Base-by-base conservation (phyloP, 2,797 vertebrate species). In the Sphaeramia orbicularis region DNA sequence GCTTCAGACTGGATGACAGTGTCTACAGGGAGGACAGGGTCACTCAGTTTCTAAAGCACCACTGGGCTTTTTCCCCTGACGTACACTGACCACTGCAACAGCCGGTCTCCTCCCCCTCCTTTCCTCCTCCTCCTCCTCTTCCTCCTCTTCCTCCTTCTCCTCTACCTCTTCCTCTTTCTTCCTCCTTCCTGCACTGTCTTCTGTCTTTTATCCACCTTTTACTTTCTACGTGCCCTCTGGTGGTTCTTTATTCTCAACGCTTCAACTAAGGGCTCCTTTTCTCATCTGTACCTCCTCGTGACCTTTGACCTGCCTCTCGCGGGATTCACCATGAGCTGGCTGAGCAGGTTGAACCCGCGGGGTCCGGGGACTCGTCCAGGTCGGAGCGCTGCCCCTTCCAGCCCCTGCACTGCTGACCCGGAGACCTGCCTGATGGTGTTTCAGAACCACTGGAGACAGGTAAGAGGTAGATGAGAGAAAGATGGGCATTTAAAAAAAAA, bases 351-450 rank as follows among this genome's bases (percentile, higher is more conserved):
- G 89, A 96, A 95, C 81, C 96, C 96, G 0, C 93, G 96, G 71
- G 93, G 80, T 9, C 81, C 90, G 0, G 96, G 94, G 50, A 93
- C 90, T 68, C 92, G 95, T 43, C 71, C 93, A 4, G 91, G 93
- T 63, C 92, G 94, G 50, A 92, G 88, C 0, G 59, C 91, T 38
- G 90, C 91, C 71, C 93, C 92, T 14, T 94, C 96, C 77, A 90
- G 92, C 53, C 95, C 94, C 0, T 95, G 96, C 87, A 96, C 92
- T 0, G 97, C 97, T 0, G 97, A 99, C 90, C 97, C 97, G 0
- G 97, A 99, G 90, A 99, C 97, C 48, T 99, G 97, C 90, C 95
- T 98, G 52, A 99, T 99, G 95, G 97, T 99, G 74, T 99, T 98
- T 90, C 95, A 98, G 91, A 99, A 99, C 91, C 97, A 99, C 87